Evolutionary conservation across 2,888 invertebrate genomes (phyloP).

Genomic region (Agrochola lota): DNA sequence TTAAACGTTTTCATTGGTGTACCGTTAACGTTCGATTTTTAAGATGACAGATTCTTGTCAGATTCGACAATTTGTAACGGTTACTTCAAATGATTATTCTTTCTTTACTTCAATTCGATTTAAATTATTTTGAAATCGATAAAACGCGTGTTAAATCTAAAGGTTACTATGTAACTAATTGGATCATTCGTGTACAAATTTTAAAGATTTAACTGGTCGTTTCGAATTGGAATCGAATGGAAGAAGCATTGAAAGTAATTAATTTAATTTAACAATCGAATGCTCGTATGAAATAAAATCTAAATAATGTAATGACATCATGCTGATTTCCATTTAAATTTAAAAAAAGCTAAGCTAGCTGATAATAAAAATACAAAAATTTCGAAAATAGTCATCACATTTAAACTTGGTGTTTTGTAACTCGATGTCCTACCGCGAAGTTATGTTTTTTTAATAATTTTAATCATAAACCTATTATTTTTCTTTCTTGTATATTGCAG

Average conservation of each 20-base stretch:
- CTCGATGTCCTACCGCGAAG: neutral
- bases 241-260: conserved; percentile 26
- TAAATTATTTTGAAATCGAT: conserved; percentile 30
- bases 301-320: conserved; percentile 2
- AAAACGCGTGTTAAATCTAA: conserved; percentile 10
- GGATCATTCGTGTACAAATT: conserved; percentile 17
- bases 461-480: neutral
- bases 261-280: conserved; percentile 7
- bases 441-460: neutral
- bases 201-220: conserved; percentile 2
- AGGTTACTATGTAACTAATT: conserved; percentile 28
- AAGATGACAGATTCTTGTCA: conserved; percentile 23
- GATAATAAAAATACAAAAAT: neutral
- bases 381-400: neutral
- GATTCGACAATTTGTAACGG: conserved; percentile 34
- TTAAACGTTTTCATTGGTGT: conserved; percentile 45
- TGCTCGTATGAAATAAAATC: conserved; percentile 14
- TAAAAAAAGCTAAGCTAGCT: neutral
- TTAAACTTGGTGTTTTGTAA: neutral
- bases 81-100: conserved; percentile 21
- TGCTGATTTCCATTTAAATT: conserved; percentile 13
- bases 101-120: conserved; percentile 25
- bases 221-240: conserved; percentile 21
- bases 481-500: neutral
- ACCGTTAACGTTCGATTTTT: conserved; percentile 48